phyloP scores from a whole-genome alignment of 2,888 invertebrate genomes.

The Tuta absoluta region DNA sequence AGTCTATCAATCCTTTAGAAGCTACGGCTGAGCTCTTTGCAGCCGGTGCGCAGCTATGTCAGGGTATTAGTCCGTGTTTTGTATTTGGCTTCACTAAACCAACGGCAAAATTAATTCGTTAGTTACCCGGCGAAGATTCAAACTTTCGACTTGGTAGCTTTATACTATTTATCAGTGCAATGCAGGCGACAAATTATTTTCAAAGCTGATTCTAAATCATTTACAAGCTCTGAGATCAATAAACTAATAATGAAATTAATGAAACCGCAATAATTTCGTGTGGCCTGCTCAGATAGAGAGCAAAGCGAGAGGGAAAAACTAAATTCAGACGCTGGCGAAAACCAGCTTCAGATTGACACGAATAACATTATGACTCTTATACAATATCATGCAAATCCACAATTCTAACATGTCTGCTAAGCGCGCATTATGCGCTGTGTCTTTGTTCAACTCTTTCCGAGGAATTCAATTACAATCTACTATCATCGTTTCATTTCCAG shows the following conservation, averaged over 20 bases:
- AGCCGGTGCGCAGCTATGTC: conserved; percentile 49
- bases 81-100: conserved; percentile 61
- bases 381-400: conserved; percentile 24
- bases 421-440: conserved; percentile 21
- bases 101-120: conserved; percentile 50
- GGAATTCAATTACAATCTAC: conserved; percentile 32
- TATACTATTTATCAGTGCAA: not conserved
- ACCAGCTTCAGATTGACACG: too few species aligned
- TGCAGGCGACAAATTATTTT: conserved; percentile 1
- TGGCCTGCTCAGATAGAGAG: conserved; percentile 9
- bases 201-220: not conserved
- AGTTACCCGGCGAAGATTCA: conserved; percentile 30
- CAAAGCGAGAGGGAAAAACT: conserved; percentile 16
- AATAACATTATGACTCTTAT: conserved; percentile 13
- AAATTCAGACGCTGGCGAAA: conserved; percentile 9
- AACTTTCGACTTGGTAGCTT: conserved; percentile 28
- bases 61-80: conserved; percentile 54
- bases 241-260: conserved; percentile 12
- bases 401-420: conserved; percentile 22
- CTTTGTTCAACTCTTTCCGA: conserved; percentile 26
- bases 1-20: conserved; percentile 12
- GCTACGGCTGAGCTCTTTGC: conserved; percentile 12
- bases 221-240: not conserved
- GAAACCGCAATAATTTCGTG: conserved; percentile 16
- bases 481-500: conserved; percentile 39